Evolutionary conservation across 2,797 vertebrate genomes (phyloP).

Genomic region (Hydrocynus forskahlii): DNA sequence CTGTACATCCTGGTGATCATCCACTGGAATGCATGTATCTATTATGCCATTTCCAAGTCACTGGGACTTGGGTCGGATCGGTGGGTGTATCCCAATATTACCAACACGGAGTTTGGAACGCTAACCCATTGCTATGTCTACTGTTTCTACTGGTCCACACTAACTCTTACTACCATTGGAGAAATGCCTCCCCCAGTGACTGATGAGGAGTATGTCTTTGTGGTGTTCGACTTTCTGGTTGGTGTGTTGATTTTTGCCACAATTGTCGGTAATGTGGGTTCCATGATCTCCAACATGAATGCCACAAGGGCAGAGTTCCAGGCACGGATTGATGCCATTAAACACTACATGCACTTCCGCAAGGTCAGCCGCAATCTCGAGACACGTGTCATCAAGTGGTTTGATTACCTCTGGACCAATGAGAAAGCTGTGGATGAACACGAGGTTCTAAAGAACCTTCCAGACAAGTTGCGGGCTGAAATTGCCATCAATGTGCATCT

Average conservation of each 20-base stretch:
- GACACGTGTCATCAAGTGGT: slow-evolving; percentile 95
- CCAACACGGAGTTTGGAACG: slow-evolving; percentile 81
- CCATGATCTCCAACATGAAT: slow-evolving; percentile 99
- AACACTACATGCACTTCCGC: slow-evolving; percentile 98
- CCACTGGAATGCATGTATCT: slow-evolving; percentile 97
- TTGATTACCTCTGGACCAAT: slow-evolving; percentile 97
- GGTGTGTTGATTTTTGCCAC: slow-evolving; percentile 95
- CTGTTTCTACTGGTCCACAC: slow-evolving; percentile 94
- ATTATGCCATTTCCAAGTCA: slow-evolving; percentile 93
- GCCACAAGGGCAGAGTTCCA: slow-evolving; percentile 95
- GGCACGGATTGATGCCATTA: slow-evolving; percentile 90
- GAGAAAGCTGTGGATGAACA: slow-evolving; percentile 89
- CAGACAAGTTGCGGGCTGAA: slow-evolving; percentile 91
- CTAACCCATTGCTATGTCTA: slow-evolving; percentile 88
- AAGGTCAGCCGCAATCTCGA: slow-evolving; percentile 93
- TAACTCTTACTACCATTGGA: slow-evolving; percentile 95
- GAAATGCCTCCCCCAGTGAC: slow-evolving; percentile 91
- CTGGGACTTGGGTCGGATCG: slow-evolving; percentile 91
- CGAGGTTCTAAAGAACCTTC: slow-evolving; percentile 91
- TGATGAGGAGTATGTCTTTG: slow-evolving; percentile 93
- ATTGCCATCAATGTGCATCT: slow-evolving; percentile 96
- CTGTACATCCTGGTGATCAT: slow-evolving; percentile 96
- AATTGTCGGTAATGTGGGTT: slow-evolving; percentile 96
- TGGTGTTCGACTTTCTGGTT: slow-evolving; percentile 94
- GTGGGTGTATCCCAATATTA: slow-evolving; percentile 93